A percentile compares a stretch with the other conserved stretches of the same genome.
Conservation (phyloP, 1,140 invertebrate species). For the Sycophila sp. region DNA sequence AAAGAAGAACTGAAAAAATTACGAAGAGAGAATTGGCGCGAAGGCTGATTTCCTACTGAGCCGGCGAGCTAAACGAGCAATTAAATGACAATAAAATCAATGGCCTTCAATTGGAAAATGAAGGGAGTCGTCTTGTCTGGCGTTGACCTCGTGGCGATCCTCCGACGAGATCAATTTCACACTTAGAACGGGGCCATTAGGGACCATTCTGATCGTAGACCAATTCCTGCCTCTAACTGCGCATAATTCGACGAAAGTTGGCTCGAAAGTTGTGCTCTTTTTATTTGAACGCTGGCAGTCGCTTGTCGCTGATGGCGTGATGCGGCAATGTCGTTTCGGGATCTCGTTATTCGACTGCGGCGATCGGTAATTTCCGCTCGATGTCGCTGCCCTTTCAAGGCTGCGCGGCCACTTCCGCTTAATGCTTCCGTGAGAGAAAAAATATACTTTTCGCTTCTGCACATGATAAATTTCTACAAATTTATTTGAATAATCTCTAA, state of each 20-base stretch:
- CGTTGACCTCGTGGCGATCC: no score
- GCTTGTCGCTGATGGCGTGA: not conserved
- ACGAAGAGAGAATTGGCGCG: no score
- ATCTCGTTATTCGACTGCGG: conserved; percentile 48
- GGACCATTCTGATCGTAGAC: not conserved
- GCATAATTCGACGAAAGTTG: not conserved
- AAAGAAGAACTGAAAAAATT: no score
- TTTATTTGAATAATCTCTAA: no score
- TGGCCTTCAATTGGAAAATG: not conserved
- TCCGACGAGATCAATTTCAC: conserved; percentile 4
- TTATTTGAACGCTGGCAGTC: no score
- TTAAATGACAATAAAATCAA: not conserved
- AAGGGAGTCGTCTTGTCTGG: not conserved
- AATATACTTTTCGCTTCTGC: not conserved
- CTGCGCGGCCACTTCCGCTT: not conserved
- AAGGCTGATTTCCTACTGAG: no score
- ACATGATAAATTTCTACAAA: no score
- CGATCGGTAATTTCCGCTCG: conserved; percentile 38
- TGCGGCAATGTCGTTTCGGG: conserved; percentile 30
- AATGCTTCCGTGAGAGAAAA: no score
- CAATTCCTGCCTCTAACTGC: no score
- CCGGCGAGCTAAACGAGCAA: not conserved
- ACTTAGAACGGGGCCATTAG: not conserved
- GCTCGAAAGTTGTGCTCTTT: no score
- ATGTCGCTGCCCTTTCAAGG: conserved; percentile 7